A percentile compares a stretch with the other conserved stretches of the same genome.
phyloP scores from a whole-genome alignment of 2,797 vertebrate species.

The Babyrousa celebensis region DNA sequence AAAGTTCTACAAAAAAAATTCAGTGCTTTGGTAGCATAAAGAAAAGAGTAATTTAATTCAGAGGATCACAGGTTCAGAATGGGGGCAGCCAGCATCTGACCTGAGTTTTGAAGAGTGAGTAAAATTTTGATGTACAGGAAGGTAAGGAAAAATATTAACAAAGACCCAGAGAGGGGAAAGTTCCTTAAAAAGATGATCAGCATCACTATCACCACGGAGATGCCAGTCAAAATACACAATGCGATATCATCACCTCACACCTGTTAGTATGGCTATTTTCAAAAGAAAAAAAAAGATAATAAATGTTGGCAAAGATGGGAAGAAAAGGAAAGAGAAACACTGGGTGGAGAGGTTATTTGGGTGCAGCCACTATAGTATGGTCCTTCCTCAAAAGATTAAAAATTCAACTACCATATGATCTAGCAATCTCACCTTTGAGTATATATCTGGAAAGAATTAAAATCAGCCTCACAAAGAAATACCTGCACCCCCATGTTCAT shows the following conservation, averaged over 20 bases:
- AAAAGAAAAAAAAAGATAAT: not conserved
- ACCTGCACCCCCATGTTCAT: not conserved
- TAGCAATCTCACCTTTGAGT: not conserved
- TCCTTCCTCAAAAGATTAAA: not conserved
- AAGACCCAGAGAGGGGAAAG: not conserved
- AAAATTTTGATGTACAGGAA: not conserved
- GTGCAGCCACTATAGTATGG: not conserved
- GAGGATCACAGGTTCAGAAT: not conserved
- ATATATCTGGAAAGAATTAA: not conserved
- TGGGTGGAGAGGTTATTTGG: not conserved
- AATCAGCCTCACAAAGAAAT: not conserved
- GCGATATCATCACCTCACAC: not conserved
- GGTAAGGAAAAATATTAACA: not conserved
- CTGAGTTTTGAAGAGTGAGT: conserved; percentile 37
- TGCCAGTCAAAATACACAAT: not conserved
- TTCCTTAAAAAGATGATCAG: not conserved
- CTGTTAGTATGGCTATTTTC: not conserved
- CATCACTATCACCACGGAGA: not conserved
- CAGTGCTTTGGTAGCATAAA: not conserved
- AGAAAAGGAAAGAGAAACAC: not conserved
- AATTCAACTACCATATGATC: not conserved
- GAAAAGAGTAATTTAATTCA: conserved; percentile 1
- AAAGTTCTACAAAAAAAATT: not conserved
- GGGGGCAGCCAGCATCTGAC: not conserved
- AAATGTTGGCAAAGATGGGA: not conserved